phyloP scores from a whole-genome alignment of 2,888 invertebrate species.

The Incurvaria masculella region DNA sequence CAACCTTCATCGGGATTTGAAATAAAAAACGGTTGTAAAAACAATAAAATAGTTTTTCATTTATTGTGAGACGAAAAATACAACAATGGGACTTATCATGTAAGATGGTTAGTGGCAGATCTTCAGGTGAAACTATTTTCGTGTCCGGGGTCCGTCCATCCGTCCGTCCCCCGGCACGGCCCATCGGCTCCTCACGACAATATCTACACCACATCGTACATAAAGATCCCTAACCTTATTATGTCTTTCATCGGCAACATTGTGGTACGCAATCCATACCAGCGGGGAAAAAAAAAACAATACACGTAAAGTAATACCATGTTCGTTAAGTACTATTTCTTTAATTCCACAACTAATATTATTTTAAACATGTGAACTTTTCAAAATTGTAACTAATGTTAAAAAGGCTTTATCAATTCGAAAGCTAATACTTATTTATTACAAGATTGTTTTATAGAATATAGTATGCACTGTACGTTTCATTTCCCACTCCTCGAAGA shows the following conservation, averaged over 20 bases:
- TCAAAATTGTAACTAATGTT: conserved; percentile 49
- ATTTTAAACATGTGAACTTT: conserved; percentile 48
- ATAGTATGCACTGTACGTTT: background rate
- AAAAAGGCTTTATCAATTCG: conserved; percentile 55
- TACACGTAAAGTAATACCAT: conserved; percentile 48
- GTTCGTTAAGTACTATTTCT: conserved; percentile 35
- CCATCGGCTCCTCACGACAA: conserved; percentile 6
- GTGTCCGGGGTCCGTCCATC: too few relatives aligned
- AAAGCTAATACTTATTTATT: conserved; percentile 57
- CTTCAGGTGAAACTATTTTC: conserved; percentile 46
- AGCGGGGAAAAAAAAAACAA: conserved; percentile 41
- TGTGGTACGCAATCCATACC: conserved; percentile 46
- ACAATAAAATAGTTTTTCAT: conserved; percentile 59
- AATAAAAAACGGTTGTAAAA: conserved; percentile 45
- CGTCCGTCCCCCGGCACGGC: too few relatives aligned
- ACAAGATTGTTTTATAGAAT: conserved; percentile 39
- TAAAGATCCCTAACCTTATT: conserved; percentile 37
- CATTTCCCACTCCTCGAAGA: background rate
- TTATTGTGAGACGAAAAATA: conserved; percentile 59
- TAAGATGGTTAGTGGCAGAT: conserved; percentile 56
- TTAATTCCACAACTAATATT: conserved; percentile 48
- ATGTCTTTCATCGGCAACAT: conserved; percentile 55
- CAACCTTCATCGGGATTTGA: too few relatives aligned
- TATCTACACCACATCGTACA: conserved; percentile 19
- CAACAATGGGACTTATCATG: conserved; percentile 57